Base-by-base conservation (phyloP, 2,888 invertebrate species). In the Callyntrura guangdongensis region DNA sequence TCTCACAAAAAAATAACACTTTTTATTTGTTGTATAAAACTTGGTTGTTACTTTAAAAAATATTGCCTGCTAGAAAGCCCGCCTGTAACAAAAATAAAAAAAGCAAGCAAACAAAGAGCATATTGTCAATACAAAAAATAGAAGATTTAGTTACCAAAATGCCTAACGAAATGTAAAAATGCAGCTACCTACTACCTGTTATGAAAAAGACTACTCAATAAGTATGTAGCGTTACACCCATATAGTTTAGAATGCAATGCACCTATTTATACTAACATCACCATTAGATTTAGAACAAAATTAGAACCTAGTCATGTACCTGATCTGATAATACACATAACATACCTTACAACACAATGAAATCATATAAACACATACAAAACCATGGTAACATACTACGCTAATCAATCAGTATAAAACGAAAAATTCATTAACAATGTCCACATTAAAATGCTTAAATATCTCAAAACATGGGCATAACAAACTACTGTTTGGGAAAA, bases 51-150 rank as follows among this genome's bases (percentile, higher is more conserved):
- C 2, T 11, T 11, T 25, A 5, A 64, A 11, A 61, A 17, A 61
- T 64, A 36, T 64, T 64, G 64, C 64, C 64, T 64, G 64, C 22
- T 64, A 22, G 22, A 64, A 64, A 64, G 25, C 64, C 64, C 22
- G 61, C 64, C 64, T 64, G 3, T 64, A 64, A 64, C 36, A 59
- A 59, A 59, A 17, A 59, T 59, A 59, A 53, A 53, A 53, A 64
- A 14, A n/a, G n/a, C 64, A 61, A 61, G 22, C 64, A 64, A n/a
- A 64, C 12, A 53, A 53, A 9, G 5, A 53, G 53, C n/a, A 53
- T 53, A 53, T 53, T 53, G 2, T 53, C 22, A 64, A n/a, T n/a
- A n/a, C n/a, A n/a, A n/a, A n/a, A n/a, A n/a, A n/a, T 64, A 25
- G 9, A 22, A 59, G 2, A 59, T 17, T n/a, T 59, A 59, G 59